Percentiles rank a stretch among this genome's conserved stretches.
phyloP scores from a whole-genome alignment of 2,797 vertebrate genomes.

The Crenichthys baileyi region DNA sequence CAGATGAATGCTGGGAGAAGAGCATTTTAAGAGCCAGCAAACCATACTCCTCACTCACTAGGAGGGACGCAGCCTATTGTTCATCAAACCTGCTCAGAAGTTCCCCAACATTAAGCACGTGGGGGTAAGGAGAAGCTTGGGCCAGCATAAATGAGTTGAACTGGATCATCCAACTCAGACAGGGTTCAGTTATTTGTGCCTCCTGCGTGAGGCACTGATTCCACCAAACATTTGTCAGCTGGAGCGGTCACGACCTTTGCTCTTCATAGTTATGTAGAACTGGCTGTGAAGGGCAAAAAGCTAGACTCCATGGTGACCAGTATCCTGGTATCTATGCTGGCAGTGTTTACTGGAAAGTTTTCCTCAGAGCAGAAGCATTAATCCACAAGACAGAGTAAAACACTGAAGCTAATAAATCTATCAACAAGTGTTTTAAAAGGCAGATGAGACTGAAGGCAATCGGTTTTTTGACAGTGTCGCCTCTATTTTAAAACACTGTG shows the following conservation, averaged over 20 bases:
- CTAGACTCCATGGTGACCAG: slow-evolving; percentile 64
- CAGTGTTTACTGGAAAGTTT: slow-evolving; percentile 44
- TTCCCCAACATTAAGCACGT: slow-evolving; percentile 41
- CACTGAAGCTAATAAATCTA: slow-evolving; percentile 32
- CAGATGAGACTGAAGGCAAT: slow-evolving; percentile 41
- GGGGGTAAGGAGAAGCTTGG: slow-evolving; percentile 32
- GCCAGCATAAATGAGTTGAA: slow-evolving; percentile 42
- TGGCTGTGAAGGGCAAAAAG: slow-evolving; percentile 53
- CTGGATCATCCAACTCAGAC: slow-evolving; percentile 43
- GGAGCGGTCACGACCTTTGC: slow-evolving; percentile 70
- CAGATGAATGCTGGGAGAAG: slow-evolving; percentile 57
- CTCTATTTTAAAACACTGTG: slow-evolving; percentile 61
- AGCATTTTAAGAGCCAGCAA: slow-evolving; percentile 70
- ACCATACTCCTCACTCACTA: slow-evolving; percentile 61
- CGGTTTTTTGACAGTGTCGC: slow-evolving; percentile 28
- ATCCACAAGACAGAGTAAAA: slow-evolving; percentile 4
- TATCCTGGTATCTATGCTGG: slow-evolving; percentile 22
- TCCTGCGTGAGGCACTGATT: slow-evolving; percentile 67
- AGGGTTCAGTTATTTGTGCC: slow-evolving; percentile 74
- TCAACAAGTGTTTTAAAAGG: slow-evolving; percentile 31
- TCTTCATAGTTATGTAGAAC: slow-evolving; percentile 58
- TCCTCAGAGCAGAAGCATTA: slow-evolving; percentile 23
- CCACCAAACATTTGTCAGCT: slow-evolving; percentile 71
- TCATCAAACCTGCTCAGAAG: slow-evolving; percentile 37
- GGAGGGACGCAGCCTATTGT: slow-evolving; percentile 74